phyloP scores from a whole-genome alignment of 1,140 invertebrate species.

The Nephila pilipes region DNA sequence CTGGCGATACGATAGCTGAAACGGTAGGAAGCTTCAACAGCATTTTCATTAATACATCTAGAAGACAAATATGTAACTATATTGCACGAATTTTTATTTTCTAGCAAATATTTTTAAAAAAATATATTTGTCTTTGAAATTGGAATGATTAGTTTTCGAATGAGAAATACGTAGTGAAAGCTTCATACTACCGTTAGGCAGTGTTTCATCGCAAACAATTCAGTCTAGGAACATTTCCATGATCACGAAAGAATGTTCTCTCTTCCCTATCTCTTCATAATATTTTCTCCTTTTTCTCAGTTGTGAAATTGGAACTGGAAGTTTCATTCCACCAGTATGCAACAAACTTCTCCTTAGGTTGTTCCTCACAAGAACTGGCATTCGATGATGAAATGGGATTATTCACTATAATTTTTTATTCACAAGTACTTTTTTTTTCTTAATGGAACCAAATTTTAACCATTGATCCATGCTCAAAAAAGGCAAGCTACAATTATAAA shows the following conservation, averaged over 20 bases:
- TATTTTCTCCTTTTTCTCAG: background rate
- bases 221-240: background rate
- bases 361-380: background rate
- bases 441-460: background rate
- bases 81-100: too few relatives aligned
- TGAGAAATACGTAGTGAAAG: background rate
- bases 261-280: background rate
- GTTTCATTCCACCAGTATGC: background rate
- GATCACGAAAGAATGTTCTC: background rate
- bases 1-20: too few relatives aligned
- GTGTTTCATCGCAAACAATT: background rate
- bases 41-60: too few relatives aligned
- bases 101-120: too few relatives aligned
- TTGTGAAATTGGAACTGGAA: background rate
- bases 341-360: background rate
- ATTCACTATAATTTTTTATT: background rate
- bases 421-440: background rate
- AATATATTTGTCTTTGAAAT: too few relatives aligned
- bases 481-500: background rate
- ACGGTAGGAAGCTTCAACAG: too few relatives aligned
- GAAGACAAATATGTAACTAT: too few relatives aligned
- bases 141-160: background rate
- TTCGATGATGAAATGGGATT: background rate
- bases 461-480: background rate
- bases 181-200: background rate